Conservation (phyloP, 2,888 invertebrate species). For the Hymenopus coronatus region DNA sequence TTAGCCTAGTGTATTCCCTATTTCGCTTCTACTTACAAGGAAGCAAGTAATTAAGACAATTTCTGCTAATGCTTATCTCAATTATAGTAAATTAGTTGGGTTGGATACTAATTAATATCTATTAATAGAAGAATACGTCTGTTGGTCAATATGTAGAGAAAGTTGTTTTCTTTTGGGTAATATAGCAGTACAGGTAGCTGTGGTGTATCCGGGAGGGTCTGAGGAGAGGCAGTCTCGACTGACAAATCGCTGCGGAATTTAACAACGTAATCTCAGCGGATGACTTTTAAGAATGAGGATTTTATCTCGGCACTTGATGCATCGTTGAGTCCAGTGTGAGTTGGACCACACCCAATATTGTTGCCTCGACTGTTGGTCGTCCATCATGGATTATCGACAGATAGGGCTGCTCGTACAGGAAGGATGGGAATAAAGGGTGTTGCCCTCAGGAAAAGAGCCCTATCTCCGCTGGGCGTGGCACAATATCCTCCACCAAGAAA, state of each 20-base stretch:
- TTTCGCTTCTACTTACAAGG: too few relatives aligned
- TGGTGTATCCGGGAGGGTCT: too few relatives aligned
- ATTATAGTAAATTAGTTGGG: too few relatives aligned
- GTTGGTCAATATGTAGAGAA: too few relatives aligned
- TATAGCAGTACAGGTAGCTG: too few relatives aligned
- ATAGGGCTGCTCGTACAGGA: not conserved
- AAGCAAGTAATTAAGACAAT: too few relatives aligned
- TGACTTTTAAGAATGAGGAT: not conserved
- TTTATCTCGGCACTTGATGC: not conserved
- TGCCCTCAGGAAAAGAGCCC: conserved; percentile 5
- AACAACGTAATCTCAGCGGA: not conserved
- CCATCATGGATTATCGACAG: conserved; percentile 21
- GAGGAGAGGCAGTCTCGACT: not conserved
- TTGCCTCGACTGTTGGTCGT: conserved; percentile 10
- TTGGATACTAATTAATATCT: too few relatives aligned
- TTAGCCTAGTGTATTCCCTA: too few relatives aligned
- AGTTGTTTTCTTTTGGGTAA: too few relatives aligned
- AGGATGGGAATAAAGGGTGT: conserved; percentile 22
- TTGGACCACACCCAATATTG: conserved; percentile 13
- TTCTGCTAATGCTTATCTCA: too few relatives aligned
- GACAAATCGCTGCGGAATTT: not conserved
- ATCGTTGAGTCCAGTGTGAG: not conserved
- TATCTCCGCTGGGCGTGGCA: conserved; percentile 13
- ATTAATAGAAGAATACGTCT: too few relatives aligned
- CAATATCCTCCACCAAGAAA: not conserved